Evolutionary conservation across 2,888 invertebrate species (phyloP).

Genomic region (Salpingus planirostris): DNA sequence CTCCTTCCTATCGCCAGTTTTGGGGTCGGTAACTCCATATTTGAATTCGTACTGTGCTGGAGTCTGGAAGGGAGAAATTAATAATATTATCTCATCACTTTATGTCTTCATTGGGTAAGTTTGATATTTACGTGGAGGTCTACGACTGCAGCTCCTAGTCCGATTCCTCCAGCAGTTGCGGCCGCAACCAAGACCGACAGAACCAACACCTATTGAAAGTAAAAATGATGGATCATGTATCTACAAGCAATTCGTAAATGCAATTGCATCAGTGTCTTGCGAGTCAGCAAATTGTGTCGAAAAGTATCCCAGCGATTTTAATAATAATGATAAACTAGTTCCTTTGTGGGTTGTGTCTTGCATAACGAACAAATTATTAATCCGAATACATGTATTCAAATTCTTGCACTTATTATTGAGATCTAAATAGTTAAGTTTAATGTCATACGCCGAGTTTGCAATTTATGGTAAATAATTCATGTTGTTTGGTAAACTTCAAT

Average conservation of each 20-base stretch:
- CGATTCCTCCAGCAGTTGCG: neutral
- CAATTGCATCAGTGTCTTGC: neutral
- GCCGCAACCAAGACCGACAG: neutral
- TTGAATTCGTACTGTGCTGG: constrained; percentile 50
- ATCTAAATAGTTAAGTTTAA: neutral
- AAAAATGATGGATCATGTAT: neutral
- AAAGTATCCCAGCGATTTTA: neutral
- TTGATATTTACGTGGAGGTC: neutral
- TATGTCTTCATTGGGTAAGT: too few species aligned
- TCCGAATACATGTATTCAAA: neutral
- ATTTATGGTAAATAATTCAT: too few species aligned
- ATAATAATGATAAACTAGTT: neutral
- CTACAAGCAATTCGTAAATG: neutral
- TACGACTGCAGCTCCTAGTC: neutral
- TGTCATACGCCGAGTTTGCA: neutral
- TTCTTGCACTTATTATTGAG: neutral
- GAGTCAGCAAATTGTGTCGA: neutral
- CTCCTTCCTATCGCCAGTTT: constrained; percentile 48
- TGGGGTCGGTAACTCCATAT: constrained; percentile 48
- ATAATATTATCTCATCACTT: too few species aligned
- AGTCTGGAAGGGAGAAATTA: constrained; percentile 32
- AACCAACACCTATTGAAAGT: neutral
- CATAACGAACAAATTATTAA: neutral
- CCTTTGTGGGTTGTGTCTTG: neutral
- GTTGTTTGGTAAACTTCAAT: too few species aligned